These are phyloP conservation scores for Tenthredo amoena DNA, from an alignment of 2,888 invertebrate species.

Conservation along the genomic window DNA sequence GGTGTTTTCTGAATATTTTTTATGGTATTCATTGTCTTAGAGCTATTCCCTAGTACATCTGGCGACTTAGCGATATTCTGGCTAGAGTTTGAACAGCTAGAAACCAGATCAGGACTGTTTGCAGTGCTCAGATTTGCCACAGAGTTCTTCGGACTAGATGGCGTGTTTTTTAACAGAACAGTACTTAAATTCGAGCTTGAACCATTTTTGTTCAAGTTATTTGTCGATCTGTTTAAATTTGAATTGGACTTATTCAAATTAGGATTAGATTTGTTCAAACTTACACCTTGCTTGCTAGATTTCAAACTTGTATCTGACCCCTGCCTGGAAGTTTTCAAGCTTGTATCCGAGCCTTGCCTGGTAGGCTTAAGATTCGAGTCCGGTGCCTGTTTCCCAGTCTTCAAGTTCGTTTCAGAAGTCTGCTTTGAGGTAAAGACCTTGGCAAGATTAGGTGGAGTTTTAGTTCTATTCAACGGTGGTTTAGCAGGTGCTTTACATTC, in stretches of 20 bases:
- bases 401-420: constrained; percentile 30
- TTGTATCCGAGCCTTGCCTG: constrained; percentile 59
- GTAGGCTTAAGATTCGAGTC: constrained; percentile 61
- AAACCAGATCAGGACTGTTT: constrained; percentile 87
- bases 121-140: constrained; percentile 73
- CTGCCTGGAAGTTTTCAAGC: constrained; percentile 61
- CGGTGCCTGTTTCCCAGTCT: constrained; percentile 56
- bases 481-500: constrained; percentile 65
- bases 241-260: constrained; percentile 59
- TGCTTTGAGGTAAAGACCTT: constrained; percentile 61
- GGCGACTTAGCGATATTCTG: constrained; percentile 79
- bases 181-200: constrained; percentile 46
- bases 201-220: constrained; percentile 58
- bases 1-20: constrained; percentile 74
- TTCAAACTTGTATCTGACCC: constrained; percentile 66
- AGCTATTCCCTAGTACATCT: constrained; percentile 71
- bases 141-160: constrained; percentile 69
- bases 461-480: constrained; percentile 67
- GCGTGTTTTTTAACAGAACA: constrained; percentile 62
- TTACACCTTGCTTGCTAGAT: constrained; percentile 51
- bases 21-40: constrained; percentile 60
- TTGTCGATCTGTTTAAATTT: constrained; percentile 60
- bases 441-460: constrained; percentile 64
- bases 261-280: constrained; percentile 55
- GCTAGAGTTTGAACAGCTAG: constrained; percentile 82